Evolutionary conservation across 2,888 invertebrate genomes (phyloP), one percentile per base, ranked within the genome.

Genomic region (Linhomoeus sp.): DNA sequence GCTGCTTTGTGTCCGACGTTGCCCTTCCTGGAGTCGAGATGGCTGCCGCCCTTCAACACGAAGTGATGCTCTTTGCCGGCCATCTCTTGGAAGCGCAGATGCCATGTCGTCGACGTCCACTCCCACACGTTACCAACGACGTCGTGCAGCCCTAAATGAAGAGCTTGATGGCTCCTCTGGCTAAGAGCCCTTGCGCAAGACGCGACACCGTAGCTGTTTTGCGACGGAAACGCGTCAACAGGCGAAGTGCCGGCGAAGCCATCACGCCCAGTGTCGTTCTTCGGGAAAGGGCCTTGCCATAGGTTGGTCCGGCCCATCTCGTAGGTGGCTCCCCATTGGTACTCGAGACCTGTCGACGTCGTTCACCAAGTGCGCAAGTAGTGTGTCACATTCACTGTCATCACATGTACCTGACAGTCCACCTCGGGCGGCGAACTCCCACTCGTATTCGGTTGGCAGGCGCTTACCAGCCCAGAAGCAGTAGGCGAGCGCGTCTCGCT

Each of bases 41-140:
- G 41, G 12, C 25, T 35, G 12, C 40, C 48, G 5, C 48, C 48
- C 26, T 49, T 49, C 3, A 45, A 25, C 23, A 40, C 43, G 23
- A 20, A 45, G n/a, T n/a, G n/a, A n/a, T n/a, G n/a, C n/a, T n/a
- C n/a, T n/a, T n/a, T n/a, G n/a, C n/a, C n/a, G n/a, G n/a, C n/a
- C n/a, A n/a, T n/a, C n/a, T n/a, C n/a, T n/a, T n/a, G n/a, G 57
- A 75, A 73, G 22, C 60, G 55, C 7, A 37, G 25, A 38, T 70
- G 68, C 84, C 84, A 86, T 67, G 77, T 73, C 65, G 84, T 81
- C 44, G 75, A 73, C 1, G 85, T 86, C 92, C 92, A 92, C 66
- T 92, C 92, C 92, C 92, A 92, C 17, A 87, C 90, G 73, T 92
- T 92, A 25, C 92, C 92, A 45, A 51, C 19, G 12, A 51, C 14